A percentile compares a stretch with the other conserved stretches of the same genome.
These are phyloP conservation scores for Hylia prasina DNA, from an alignment of 2,113 vertebrate genomes.

Conservation along the genomic window DNA sequence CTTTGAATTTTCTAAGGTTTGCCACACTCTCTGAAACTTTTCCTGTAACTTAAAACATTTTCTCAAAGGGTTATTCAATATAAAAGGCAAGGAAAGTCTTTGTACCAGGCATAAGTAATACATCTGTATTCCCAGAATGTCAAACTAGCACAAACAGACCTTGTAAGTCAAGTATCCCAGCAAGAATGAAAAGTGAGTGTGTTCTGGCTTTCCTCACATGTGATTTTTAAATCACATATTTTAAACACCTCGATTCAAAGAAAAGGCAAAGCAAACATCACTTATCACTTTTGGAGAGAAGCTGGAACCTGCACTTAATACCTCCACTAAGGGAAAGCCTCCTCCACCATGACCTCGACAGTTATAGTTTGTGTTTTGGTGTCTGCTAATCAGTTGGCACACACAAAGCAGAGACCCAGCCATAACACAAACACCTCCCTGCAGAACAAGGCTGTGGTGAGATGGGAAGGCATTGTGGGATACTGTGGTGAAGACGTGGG, in stretches of 20 bases:
- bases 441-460: not conserved
- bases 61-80: not conserved
- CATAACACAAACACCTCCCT: not conserved
- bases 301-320: not conserved
- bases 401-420: not conserved
- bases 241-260: not conserved
- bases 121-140: not conserved
- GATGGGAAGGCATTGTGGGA: not conserved
- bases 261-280: not conserved
- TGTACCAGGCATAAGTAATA: not conserved
- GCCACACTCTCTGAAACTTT: not conserved
- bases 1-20: not conserved
- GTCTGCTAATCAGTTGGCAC: not conserved
- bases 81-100: not conserved
- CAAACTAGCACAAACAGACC: not conserved
- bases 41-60: not conserved
- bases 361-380: not conserved
- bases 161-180: not conserved
- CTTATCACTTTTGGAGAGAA: not conserved
- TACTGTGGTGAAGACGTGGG: not conserved
- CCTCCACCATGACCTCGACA: not conserved
- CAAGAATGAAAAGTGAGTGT: not conserved
- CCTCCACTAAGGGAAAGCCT: not conserved
- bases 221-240: not conserved
- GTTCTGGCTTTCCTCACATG: not conserved